Conservation (phyloP, 2,797 vertebrate genomes). For the Sebastes paucispinis region DNA sequence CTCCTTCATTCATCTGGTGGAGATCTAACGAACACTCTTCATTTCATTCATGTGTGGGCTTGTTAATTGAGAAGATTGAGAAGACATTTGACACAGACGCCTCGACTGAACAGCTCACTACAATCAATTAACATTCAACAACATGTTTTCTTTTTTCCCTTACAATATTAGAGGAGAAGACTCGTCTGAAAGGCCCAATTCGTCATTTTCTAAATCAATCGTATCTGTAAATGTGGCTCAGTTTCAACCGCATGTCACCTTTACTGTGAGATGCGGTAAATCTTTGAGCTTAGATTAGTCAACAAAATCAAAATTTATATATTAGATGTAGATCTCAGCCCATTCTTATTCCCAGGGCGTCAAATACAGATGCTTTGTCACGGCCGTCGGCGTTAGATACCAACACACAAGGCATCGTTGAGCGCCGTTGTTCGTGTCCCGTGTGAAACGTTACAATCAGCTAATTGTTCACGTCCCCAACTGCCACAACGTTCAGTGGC, state of each 20-base stretch:
- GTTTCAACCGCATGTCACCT: background rate
- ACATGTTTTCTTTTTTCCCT: background rate
- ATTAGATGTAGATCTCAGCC: background rate
- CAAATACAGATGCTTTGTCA: no score
- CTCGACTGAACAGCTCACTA: constrained; percentile 34
- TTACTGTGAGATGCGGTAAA: background rate
- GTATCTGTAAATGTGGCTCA: background rate
- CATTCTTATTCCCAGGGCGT: no score
- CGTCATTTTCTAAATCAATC: background rate
- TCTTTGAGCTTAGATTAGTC: background rate
- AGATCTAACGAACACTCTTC: constrained; percentile 6
- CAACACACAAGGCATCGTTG: no score
- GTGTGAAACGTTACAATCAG: no score
- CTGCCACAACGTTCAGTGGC: no score
- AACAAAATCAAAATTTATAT: background rate
- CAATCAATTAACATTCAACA: constrained; percentile 17
- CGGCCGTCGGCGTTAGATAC: no score
- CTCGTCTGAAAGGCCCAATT: background rate
- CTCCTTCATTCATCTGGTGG: constrained; percentile 13
- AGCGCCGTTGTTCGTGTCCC: no score
- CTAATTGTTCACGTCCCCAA: no score
- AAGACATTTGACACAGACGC: background rate
- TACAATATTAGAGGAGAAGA: background rate
- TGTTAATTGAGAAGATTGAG: constrained; percentile 21
- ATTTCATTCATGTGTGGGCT: constrained; percentile 5